These are phyloP conservation scores for Panopea generosa DNA, from an alignment of 2,888 invertebrate genomes.

Conservation along the genomic window DNA sequence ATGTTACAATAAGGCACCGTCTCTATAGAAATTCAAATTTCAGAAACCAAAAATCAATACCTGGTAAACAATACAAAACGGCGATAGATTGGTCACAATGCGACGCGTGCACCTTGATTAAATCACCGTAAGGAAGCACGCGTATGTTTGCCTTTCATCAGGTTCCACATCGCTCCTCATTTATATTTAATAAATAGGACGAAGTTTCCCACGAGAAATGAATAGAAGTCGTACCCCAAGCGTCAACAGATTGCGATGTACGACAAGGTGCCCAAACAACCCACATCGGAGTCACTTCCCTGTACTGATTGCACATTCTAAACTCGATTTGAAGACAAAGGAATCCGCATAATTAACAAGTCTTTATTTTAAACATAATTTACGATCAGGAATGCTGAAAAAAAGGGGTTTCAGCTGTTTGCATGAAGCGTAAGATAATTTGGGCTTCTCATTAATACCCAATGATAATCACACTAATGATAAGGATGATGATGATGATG, in stretches of 20 bases:
- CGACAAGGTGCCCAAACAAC: background rate
- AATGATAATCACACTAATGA: too few species aligned
- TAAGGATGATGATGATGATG: too few species aligned
- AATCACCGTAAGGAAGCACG: conserved; percentile 12
- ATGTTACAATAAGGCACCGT: conserved; percentile 34
- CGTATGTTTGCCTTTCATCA: conserved; percentile 16
- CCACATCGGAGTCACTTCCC: too few species aligned
- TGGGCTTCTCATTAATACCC: too few species aligned
- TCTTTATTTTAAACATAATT: background rate
- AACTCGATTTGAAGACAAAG: conserved; percentile 3
- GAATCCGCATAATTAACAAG: background rate
- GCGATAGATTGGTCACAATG: conserved; percentile 1
- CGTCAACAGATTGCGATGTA: background rate
- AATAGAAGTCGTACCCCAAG: conserved; percentile 17
- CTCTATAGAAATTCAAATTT: conserved; percentile 29
- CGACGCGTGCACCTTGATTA: conserved; percentile 35
- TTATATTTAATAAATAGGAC: conserved; percentile 40
- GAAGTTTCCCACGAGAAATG: conserved; percentile 54
- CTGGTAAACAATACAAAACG: conserved; percentile 15
- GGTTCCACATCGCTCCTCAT: conserved; percentile 13
- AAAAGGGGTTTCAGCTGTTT: too few species aligned
- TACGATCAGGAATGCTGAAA: background rate
- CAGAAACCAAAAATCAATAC: conserved; percentile 26
- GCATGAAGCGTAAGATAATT: too few species aligned
- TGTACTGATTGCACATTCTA: too few species aligned